phyloP scores from a whole-genome alignment of 2,113 vertebrate species.

The Bucco capensis region DNA sequence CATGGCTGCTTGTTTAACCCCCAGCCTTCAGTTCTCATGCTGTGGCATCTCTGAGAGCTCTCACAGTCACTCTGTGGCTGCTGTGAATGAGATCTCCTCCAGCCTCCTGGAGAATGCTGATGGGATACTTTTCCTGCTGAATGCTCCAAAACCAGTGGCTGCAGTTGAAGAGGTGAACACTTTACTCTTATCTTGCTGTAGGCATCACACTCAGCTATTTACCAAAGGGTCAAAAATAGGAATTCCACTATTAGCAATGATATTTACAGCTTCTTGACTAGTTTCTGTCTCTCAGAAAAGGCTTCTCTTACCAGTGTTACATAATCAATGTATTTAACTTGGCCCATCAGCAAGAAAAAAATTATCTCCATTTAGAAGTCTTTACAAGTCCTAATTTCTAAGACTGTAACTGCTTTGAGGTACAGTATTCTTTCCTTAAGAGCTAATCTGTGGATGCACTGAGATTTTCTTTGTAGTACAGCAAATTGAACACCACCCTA shows the following conservation, averaged over 20 bases:
- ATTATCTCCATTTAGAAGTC: background rate
- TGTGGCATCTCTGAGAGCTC: conserved; percentile 27
- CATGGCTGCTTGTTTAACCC: conserved; percentile 33
- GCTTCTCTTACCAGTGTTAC: background rate
- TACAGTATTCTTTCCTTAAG: background rate
- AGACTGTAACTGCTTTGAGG: background rate
- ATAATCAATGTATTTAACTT: background rate
- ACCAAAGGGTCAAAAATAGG: background rate
- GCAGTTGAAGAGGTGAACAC: conserved; percentile 22
- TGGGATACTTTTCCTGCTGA: conserved; percentile 68
- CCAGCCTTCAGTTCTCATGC: conserved; percentile 21
- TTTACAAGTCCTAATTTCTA: background rate
- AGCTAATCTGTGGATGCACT: background rate
- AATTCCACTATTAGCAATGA: background rate
- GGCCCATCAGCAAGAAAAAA: background rate
- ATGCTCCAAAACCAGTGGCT: conserved; percentile 38
- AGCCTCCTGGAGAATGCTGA: conserved; percentile 58
- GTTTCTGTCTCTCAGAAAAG: background rate
- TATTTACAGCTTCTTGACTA: background rate
- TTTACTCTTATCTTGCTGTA: background rate
- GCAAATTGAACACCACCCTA: background rate
- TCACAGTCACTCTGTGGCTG: conserved; percentile 15
- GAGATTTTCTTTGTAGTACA: background rate
- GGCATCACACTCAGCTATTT: background rate
- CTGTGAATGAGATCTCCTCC: conserved; percentile 2